Base-by-base conservation (phyloP, 2,113 vertebrate species). In the Semnornis frantzii region DNA sequence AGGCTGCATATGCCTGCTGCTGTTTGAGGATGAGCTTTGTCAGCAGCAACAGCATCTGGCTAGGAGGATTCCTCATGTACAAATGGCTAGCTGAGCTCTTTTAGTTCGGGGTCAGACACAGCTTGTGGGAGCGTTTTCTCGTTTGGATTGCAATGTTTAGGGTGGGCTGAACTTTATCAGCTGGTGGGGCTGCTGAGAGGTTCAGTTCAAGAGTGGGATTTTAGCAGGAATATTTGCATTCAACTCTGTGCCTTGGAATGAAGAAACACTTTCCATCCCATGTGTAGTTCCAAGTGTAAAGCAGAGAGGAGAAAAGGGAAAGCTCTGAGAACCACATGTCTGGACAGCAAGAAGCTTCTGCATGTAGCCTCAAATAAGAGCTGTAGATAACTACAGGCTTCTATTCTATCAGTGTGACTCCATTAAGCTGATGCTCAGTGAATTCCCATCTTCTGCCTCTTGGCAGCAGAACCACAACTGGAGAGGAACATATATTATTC, bases 171-270 rank as follows among this genome's bases (percentile, higher is more conserved):
- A 55, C 12, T 5, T 8, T 77, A 70, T 66, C 74, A 62, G 52
- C 27, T 54, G 1, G 1, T 21, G 71, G 60, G 64, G 73, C 71
- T 94, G 83, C 70, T 50, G 75, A 55, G 68, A 93, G 69, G 71
- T 87, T 93, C 73, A 58, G 72, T 66, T n/a, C 69, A 62, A 87
- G 24, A 82, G n/a, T 17, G 28, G 30, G 74, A 30, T 76, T 91
- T 90, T 84, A 89, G 77, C 8, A 57, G 46, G 60, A 70, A 30
- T 76, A 87, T 87, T 80, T 95, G 71, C 81, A 87, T 76, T 70
- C 50, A 73, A 39, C 44, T 44, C 14, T 58, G 74, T 3, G 10
- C 63, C 82, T 39, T 79, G 74, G 33, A 75, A 76, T n/a, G 55
- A 87, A 84, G 25, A 19, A 62, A n/a, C 70, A 58, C 59, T 79